phyloP scores from a whole-genome alignment of 2,113 vertebrate species.

The Elephas maximus region DNA sequence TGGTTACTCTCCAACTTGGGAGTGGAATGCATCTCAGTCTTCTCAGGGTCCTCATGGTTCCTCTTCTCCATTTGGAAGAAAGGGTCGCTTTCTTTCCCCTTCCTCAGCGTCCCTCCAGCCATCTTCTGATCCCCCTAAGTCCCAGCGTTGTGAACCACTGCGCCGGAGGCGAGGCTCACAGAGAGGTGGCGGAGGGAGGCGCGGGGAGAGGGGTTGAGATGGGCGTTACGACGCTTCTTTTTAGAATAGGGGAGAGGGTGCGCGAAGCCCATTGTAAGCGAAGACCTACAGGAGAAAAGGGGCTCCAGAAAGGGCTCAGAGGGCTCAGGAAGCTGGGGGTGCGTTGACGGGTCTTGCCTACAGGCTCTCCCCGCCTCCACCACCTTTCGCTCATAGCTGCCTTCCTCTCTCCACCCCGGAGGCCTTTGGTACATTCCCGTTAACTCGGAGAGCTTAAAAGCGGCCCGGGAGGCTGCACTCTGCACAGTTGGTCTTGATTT shows the following conservation, averaged over 20 bases:
- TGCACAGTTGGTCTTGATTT: rapidly evolving
- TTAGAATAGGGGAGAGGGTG: neutral
- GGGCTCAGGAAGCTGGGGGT: rapidly evolving
- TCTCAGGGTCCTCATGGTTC: neutral
- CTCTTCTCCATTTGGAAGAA: neutral
- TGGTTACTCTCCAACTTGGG: neutral
- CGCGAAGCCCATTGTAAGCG: neutral
- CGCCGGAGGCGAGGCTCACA: rapidly evolving
- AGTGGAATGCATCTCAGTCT: neutral
- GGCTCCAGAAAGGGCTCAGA: rapidly evolving
- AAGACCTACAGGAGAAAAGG: rapidly evolving
- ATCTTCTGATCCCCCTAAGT: rapidly evolving
- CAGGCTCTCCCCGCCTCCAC: neutral
- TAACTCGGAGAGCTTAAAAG: slow-evolving; percentile 85
- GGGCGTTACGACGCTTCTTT: neutral
- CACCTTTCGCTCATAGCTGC: neutral
- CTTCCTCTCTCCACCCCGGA: slow-evolving; percentile 56
- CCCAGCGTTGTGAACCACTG: neutral
- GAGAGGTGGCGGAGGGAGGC: neutral
- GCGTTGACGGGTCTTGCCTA: neutral
- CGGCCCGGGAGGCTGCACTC: neutral
- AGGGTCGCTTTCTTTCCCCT: neutral
- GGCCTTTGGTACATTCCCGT: slow-evolving; percentile 86
- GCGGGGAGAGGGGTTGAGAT: too few species aligned
- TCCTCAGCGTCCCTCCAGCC: too few species aligned